These are phyloP conservation scores for Ornithoptera alexandrae DNA, from an alignment of 2,888 invertebrate species.

Conservation along the genomic window DNA sequence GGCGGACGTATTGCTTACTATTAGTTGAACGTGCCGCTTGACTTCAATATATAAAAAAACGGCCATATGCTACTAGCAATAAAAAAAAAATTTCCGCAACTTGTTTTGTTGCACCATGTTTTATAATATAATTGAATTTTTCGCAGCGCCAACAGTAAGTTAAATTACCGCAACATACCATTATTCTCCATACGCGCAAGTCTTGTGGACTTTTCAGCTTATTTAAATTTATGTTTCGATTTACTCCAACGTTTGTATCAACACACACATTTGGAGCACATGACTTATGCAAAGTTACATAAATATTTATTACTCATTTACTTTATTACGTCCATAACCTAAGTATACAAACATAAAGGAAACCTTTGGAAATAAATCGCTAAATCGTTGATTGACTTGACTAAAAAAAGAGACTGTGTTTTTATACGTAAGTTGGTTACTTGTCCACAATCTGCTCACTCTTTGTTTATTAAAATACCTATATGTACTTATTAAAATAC, in stretches of 20 bases:
- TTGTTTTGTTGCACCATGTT: background rate
- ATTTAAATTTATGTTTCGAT: slow-evolving; percentile 24
- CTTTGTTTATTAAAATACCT: too few relatives aligned
- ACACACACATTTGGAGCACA: slow-evolving; percentile 3
- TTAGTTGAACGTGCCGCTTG: too few relatives aligned
- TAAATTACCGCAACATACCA: slow-evolving; percentile 7
- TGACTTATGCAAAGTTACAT: slow-evolving; percentile 22
- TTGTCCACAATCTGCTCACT: too few relatives aligned
- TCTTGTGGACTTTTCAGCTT: slow-evolving; percentile 20
- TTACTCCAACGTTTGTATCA: slow-evolving; percentile 14
- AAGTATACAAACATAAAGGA: background rate
- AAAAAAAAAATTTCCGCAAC: background rate
- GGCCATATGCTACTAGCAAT: background rate
- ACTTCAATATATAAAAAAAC: too few relatives aligned
- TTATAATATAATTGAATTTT: background rate
- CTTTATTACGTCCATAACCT: background rate
- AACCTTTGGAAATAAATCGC: background rate
- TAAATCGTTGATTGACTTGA: background rate
- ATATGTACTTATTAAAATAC: too few relatives aligned
- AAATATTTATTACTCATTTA: slow-evolving; percentile 19
- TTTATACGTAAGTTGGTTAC: background rate
- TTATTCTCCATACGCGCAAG: slow-evolving; percentile 1
- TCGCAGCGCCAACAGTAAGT: slow-evolving; percentile 3
- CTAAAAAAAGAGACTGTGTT: background rate
- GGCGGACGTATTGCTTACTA: too few relatives aligned